phyloP scores from a whole-genome alignment of 1,140 invertebrate genomes.

The Mya arenaria region DNA sequence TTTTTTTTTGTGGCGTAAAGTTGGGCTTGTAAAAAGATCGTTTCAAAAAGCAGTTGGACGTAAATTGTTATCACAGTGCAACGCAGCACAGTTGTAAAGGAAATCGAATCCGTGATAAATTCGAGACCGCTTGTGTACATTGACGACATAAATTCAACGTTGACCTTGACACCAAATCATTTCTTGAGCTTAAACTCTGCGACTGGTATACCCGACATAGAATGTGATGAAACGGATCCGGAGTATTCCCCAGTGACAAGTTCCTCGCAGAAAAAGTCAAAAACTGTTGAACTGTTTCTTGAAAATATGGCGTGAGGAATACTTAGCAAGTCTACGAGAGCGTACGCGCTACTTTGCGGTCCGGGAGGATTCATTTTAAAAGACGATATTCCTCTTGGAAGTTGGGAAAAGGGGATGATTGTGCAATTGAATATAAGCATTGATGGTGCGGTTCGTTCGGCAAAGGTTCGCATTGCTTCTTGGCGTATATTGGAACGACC shows the following conservation, averaged over 20 bases:
- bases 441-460: too few species aligned
- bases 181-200: neutral
- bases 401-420: too few species aligned
- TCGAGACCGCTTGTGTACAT: slow-evolving; percentile 28
- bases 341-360: too few species aligned
- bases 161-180: slow-evolving; percentile 9
- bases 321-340: slow-evolving; percentile 9
- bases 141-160: neutral
- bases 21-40: neutral
- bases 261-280: slow-evolving; percentile 9
- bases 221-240: neutral
- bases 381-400: too few species aligned
- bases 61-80: neutral
- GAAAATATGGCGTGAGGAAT: slow-evolving; percentile 19
- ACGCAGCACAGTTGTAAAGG: neutral
- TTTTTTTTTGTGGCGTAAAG: too few species aligned
- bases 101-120: slow-evolving; percentile 7
- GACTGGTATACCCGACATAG: neutral
- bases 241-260: slow-evolving; percentile 1
- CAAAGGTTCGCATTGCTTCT: too few species aligned
- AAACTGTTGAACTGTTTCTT: neutral
- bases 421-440: too few species aligned
- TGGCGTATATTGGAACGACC: too few species aligned
- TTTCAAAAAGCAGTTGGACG: too few species aligned
- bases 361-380: too few species aligned